These are phyloP conservation scores for Operophtera brumata DNA, from an alignment of 2,888 invertebrate genomes.

Conservation along the genomic window DNA sequence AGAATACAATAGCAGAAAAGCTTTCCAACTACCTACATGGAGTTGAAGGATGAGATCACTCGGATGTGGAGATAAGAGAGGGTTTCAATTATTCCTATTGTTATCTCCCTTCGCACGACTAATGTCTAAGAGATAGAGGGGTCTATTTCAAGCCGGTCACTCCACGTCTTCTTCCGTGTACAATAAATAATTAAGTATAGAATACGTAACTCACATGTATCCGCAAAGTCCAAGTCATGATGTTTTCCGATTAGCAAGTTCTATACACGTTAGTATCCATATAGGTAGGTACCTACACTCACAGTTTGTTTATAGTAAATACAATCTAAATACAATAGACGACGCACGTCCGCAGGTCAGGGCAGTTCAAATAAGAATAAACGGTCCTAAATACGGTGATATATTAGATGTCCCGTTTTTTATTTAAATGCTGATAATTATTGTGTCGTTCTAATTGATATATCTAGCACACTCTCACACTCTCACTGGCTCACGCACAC, in stretches of 20 bases:
- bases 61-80: too few species aligned
- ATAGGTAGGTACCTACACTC: not conserved
- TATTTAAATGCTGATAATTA: not conserved
- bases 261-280: not conserved
- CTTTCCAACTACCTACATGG: too few species aligned
- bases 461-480: not conserved
- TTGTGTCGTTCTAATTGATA: too few species aligned
- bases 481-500: too few species aligned
- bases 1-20: too few species aligned
- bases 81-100: too few species aligned
- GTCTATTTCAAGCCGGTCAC: too few species aligned
- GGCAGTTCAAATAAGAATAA: constrained; percentile 14
- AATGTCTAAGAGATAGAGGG: too few species aligned
- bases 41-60: too few species aligned
- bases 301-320: constrained; percentile 9
- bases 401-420: constrained; percentile 3
- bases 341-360: constrained; percentile 19
- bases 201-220: constrained; percentile 21
- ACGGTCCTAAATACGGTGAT: not conserved
- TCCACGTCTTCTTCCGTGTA: too few species aligned
- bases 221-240: constrained; percentile 19
- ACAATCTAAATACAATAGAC: not conserved
- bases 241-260: constrained; percentile 7
- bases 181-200: too few species aligned
- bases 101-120: too few species aligned